These are phyloP conservation scores for Leptodirus hochenwartii DNA, from an alignment of 2,888 invertebrate genomes.

Conservation along the genomic window DNA sequence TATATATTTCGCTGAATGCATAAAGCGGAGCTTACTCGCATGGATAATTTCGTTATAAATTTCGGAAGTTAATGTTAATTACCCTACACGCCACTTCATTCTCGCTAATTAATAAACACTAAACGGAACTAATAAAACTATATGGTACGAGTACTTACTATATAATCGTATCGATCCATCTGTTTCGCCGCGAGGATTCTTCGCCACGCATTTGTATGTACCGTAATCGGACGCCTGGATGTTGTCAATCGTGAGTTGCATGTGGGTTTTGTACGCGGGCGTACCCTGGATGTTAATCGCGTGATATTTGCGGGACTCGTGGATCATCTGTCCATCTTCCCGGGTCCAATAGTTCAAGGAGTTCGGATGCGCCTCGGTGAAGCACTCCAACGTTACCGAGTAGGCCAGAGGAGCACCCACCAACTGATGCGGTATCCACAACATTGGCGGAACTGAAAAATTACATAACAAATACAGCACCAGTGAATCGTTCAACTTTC, in stretches of 20 bases:
- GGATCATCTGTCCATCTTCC: constrained; percentile 77
- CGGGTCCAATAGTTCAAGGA: constrained; percentile 83
- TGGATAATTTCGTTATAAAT: no score
- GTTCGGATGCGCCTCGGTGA: constrained; percentile 79
- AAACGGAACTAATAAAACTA: no score
- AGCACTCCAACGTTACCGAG: constrained; percentile 72
- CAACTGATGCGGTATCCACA: constrained; percentile 80
- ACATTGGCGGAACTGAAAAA: constrained; percentile 72
- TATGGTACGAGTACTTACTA: constrained; percentile 43
- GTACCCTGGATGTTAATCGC: constrained; percentile 50
- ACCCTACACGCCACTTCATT: no score
- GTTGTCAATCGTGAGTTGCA: constrained; percentile 65
- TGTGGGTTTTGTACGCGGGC: constrained; percentile 71
- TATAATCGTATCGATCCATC: constrained; percentile 78
- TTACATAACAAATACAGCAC: constrained; percentile 4
- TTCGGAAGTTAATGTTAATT: no score
- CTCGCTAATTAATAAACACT: constrained; percentile 5
- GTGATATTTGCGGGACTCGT: constrained; percentile 65
- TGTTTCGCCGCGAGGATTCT: constrained; percentile 80
- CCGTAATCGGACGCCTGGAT: constrained; percentile 68
- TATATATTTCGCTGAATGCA: no score
- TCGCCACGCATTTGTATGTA: constrained; percentile 74
- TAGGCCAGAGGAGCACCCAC: constrained; percentile 71
- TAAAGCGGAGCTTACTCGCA: no score
- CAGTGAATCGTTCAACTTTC: neutral